A percentile compares a stretch with the other conserved stretches of the same genome.
Conservation (phyloP, 2,797 vertebrate species). For the Oceanodroma leucorhoa region DNA sequence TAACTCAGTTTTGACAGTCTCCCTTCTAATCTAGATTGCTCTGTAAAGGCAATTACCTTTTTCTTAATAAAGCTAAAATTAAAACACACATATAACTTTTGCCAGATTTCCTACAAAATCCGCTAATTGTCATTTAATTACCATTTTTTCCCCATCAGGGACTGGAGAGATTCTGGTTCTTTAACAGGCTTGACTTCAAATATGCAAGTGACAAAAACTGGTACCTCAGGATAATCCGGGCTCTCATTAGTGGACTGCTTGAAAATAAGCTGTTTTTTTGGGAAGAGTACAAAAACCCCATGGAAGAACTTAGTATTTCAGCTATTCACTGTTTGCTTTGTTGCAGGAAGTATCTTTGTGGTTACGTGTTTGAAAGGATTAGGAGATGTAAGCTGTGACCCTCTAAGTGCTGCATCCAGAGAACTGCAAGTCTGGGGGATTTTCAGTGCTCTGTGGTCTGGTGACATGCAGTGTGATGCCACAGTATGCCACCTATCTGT, state of each 20-base stretch:
- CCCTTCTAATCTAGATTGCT: constrained; percentile 2
- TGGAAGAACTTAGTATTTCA: background rate
- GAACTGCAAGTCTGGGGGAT: background rate
- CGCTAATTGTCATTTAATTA: constrained; percentile 21
- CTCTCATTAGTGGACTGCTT: background rate
- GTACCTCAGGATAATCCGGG: background rate
- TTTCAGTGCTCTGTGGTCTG: background rate
- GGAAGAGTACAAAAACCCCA: background rate
- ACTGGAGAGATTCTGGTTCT: background rate
- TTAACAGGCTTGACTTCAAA: constrained; percentile 1
- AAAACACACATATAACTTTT: background rate
- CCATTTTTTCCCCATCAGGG: background rate
- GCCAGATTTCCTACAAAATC: background rate
- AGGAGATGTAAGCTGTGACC: fast-evolving
- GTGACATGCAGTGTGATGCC: background rate
- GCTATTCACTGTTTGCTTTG: background rate
- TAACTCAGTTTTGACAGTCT: constrained; percentile 20
- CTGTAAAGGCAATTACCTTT: background rate
- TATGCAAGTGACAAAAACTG: background rate
- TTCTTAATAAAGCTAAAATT: background rate
- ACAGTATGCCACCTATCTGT: fast-evolving
- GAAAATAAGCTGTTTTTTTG: background rate
- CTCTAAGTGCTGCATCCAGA: background rate
- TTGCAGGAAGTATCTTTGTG: background rate
- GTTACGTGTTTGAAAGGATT: background rate